phyloP scores from a whole-genome alignment of 2,113 vertebrate species.

The Columba janthina region DNA sequence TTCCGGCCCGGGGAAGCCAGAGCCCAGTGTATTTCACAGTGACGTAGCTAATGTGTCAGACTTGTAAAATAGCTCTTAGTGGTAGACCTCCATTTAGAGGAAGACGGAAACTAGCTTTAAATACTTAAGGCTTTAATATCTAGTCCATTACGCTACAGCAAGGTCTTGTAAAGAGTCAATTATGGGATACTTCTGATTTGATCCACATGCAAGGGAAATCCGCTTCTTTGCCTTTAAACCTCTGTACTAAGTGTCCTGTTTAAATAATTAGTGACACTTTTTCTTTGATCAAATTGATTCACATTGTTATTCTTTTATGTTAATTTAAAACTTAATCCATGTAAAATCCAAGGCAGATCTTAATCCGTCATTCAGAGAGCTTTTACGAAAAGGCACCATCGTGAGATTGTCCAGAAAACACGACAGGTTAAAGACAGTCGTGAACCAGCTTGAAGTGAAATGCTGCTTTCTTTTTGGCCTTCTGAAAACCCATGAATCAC shows the following conservation, averaged over 20 bases:
- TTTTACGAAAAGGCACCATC: constrained; percentile 33
- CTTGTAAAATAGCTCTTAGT: constrained; percentile 93
- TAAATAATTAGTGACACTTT: constrained; percentile 88
- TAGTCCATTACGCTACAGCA: constrained; percentile 95
- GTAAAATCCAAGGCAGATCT: constrained; percentile 76
- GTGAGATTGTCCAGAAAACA: constrained; percentile 70
- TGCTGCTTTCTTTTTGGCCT: neutral
- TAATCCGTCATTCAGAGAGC: constrained; percentile 70
- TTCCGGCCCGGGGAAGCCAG: constrained; percentile 78
- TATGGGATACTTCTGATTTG: constrained; percentile 96
- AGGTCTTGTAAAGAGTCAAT: constrained; percentile 99
- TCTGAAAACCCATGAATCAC: constrained; percentile 10
- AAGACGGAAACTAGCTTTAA: constrained; percentile 91
- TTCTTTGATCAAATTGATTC: constrained; percentile 87
- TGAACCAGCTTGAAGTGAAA: constrained; percentile 39
- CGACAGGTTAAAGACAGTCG: constrained; percentile 49
- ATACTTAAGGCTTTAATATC: constrained; percentile 97
- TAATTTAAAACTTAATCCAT: constrained; percentile 81
- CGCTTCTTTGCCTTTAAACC: constrained; percentile 80
- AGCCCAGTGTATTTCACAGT: constrained; percentile 77
- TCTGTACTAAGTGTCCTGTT: constrained; percentile 81
- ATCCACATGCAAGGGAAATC: constrained; percentile 95
- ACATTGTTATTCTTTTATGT: constrained; percentile 83
- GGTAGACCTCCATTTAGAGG: constrained; percentile 81
- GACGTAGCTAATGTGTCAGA: constrained; percentile 89